A percentile compares a stretch with the other conserved stretches of the same genome.
These are phyloP conservation scores for Neelides folsomi DNA, from an alignment of 2,888 invertebrate species.

Conservation along the genomic window DNA sequence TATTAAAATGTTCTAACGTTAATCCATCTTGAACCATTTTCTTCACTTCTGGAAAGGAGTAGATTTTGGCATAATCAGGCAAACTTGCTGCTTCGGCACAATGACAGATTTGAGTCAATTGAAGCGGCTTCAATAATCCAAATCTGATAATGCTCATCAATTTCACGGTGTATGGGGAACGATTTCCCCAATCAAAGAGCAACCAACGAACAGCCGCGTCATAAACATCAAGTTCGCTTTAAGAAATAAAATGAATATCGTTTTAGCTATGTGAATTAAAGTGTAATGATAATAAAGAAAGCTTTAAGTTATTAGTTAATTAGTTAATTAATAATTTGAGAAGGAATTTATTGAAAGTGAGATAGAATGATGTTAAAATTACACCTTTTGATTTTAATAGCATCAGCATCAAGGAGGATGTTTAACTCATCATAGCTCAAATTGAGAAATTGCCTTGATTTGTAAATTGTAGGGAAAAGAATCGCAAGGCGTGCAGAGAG, in stretches of 20 bases:
- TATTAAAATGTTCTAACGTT: conserved; percentile 45
- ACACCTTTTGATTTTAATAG: conserved; percentile 24
- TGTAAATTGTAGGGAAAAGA: conserved; percentile 21
- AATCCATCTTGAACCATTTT: conserved; percentile 68
- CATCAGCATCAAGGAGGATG: conserved; percentile 23
- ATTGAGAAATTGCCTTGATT: conserved; percentile 17
- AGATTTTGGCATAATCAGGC: conserved; percentile 55
- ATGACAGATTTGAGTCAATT: conserved; percentile 60
- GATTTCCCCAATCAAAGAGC: conserved; percentile 53
- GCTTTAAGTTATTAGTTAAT: neutral
- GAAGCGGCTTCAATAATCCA: conserved; percentile 65
- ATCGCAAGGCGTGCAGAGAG: conserved; percentile 18
- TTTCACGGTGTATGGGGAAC: conserved; percentile 46
- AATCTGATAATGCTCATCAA: conserved; percentile 61
- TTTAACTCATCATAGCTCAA: conserved; percentile 22
- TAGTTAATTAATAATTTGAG: neutral
- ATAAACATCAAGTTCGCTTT: conserved; percentile 61
- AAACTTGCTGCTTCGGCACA: conserved; percentile 48
- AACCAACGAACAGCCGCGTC: conserved; percentile 72
- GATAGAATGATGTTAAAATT: neutral
- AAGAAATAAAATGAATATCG: conserved; percentile 15
- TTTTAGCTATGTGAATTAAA: neutral
- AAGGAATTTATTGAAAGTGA: neutral
- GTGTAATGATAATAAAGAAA: neutral
- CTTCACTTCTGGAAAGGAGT: conserved; percentile 53